Percentiles rank a stretch among this genome's conserved stretches.
Conservation (phyloP, 1,140 invertebrate species). For the Cylas formicarius region DNA sequence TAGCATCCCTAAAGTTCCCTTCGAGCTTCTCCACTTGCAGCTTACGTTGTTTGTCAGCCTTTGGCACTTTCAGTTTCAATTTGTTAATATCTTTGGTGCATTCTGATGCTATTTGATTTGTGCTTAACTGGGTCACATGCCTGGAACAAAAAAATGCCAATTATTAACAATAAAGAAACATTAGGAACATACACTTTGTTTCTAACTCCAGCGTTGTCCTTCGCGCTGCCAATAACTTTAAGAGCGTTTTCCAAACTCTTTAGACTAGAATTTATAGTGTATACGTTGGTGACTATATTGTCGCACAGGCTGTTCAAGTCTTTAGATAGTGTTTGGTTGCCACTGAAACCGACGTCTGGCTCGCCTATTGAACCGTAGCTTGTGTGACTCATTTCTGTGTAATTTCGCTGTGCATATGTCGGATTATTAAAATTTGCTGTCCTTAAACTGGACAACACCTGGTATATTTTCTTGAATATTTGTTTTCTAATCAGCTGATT, state of each 20-base stretch:
- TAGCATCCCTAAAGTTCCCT: slow-evolving; percentile 69
- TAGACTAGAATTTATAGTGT: slow-evolving; percentile 63
- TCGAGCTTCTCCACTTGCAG: slow-evolving; percentile 76
- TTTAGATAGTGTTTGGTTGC: slow-evolving; percentile 50
- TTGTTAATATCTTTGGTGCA: slow-evolving; percentile 66
- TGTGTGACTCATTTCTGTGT: no score
- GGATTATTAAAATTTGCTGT: no score
- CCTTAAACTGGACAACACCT: no score
- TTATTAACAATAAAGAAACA: background rate
- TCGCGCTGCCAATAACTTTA: slow-evolving; percentile 67
- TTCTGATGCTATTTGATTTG: slow-evolving; percentile 65
- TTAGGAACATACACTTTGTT: slow-evolving; percentile 52
- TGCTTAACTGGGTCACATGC: slow-evolving; percentile 69
- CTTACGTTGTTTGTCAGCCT: slow-evolving; percentile 69
- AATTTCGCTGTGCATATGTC: no score
- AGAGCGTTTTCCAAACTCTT: slow-evolving; percentile 64
- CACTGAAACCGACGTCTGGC: slow-evolving; percentile 40
- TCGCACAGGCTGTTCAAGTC: slow-evolving; percentile 68
- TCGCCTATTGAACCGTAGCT: slow-evolving; percentile 38
- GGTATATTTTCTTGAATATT: no score
- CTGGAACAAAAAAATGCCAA: slow-evolving; percentile 44
- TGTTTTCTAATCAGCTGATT: no score
- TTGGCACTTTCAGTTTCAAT: slow-evolving; percentile 56
- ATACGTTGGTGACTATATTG: slow-evolving; percentile 71
- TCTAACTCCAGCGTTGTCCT: slow-evolving; percentile 59